A percentile compares a stretch with the other conserved stretches of the same genome.
phyloP scores from a whole-genome alignment of 2,888 invertebrate genomes.

The Emmelina monodactyla region DNA sequence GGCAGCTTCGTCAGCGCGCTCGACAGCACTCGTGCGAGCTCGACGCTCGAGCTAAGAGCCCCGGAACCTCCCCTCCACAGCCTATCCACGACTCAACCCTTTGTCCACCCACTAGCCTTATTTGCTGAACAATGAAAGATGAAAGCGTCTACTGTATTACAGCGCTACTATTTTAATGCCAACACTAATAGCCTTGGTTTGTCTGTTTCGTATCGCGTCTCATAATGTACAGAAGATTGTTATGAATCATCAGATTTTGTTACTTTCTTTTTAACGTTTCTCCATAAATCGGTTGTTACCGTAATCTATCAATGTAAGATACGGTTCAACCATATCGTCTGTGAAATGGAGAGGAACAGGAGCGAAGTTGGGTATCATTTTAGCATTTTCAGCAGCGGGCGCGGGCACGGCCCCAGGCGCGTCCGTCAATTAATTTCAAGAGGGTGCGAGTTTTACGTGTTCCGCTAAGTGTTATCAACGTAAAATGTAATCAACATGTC shows the following conservation, averaged over 20 bases:
- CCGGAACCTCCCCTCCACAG: constrained; percentile 42
- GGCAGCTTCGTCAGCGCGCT: constrained; percentile 21
- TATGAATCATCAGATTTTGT: no score
- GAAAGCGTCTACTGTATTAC: constrained; percentile 47
- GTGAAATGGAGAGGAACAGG: constrained; percentile 41
- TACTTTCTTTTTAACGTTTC: constrained; percentile 38
- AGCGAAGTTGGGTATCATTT: constrained; percentile 34
- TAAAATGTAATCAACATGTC: constrained; percentile 13
- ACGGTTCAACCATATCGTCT: constrained; percentile 31
- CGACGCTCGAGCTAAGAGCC: constrained; percentile 22
- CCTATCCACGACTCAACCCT: constrained; percentile 54
- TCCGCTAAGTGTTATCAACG: constrained; percentile 26
- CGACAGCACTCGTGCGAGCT: constrained; percentile 45
- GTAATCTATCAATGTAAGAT: constrained; percentile 55
- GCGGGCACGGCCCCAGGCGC: constrained; percentile 20
- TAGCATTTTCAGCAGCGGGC: constrained; percentile 31
- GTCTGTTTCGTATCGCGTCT: no score
- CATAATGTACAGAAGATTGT: no score
- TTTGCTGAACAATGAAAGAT: constrained; percentile 65
- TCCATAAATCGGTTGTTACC: constrained; percentile 45
- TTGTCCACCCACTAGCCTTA: constrained; percentile 65
- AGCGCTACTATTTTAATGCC: no score
- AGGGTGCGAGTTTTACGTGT: constrained; percentile 27
- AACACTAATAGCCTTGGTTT: no score
- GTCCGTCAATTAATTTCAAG: constrained; percentile 33